phyloP scores from a whole-genome alignment of 2,888 invertebrate species.

The Oscheius sp. region DNA sequence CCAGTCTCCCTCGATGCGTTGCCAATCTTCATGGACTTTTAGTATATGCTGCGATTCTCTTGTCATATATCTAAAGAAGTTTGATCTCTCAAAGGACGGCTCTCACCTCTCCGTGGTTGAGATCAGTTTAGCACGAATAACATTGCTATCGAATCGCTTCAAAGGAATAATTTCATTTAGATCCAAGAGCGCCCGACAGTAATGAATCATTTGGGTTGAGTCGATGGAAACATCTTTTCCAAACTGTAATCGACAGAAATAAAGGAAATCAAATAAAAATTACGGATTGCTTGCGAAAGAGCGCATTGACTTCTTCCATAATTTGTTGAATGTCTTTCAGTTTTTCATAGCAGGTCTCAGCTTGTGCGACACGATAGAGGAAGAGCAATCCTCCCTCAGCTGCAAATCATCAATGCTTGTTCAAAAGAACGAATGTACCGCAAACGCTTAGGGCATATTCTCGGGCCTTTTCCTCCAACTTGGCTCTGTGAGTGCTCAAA shows the following conservation, averaged over 20 bases:
- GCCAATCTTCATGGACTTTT: not conserved
- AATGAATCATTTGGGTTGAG: constrained; percentile 3
- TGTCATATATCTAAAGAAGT: not conserved
- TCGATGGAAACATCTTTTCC: constrained; percentile 1
- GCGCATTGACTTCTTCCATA: not conserved
- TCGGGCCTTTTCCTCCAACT: constrained; percentile 1
- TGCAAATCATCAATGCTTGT: not conserved
- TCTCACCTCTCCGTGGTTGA: no score
- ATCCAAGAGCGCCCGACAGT: constrained; percentile 1
- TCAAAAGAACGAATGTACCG: not conserved
- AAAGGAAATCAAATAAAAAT: no score
- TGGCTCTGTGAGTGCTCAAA: not conserved
- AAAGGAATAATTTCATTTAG: not conserved
- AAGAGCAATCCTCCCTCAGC: not conserved
- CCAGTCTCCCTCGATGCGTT: not conserved
- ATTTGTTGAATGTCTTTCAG: not conserved
- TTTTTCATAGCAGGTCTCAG: not conserved
- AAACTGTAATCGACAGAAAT: no score
- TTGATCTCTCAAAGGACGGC: not conserved
- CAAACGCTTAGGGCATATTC: not conserved
- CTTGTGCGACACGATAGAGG: not conserved
- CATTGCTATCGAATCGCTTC: no score
- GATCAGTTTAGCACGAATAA: no score
- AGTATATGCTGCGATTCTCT: not conserved
- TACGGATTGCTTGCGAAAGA: not conserved